Base-by-base conservation (phyloP, 2,888 invertebrate species). In the Drosophila kanekoi region DNA sequence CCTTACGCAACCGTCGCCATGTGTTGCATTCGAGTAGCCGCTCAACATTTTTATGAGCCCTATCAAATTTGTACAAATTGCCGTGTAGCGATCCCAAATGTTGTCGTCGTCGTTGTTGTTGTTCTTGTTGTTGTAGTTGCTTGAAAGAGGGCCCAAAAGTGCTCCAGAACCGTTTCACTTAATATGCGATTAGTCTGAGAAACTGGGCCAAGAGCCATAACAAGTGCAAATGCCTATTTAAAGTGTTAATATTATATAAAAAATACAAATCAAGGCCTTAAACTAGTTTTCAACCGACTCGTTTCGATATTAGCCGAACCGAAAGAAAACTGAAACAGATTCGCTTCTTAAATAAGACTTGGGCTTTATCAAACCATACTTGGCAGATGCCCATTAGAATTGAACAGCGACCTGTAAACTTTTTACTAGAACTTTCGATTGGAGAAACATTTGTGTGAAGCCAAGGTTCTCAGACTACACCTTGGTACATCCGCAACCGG, bases 21-120 rank as follows among this genome's bases (percentile, higher is more conserved):
- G 87, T 81, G 81, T 87, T 83, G 60, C 65, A 44, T 37, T 40
- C 37, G 47, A 23, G 20, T 10, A 48, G 58, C 41, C 73, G 70
- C 72, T 78, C 83, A 72, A 77, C 77, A 77, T 71, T 89, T 83
- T 85, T 85, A 85, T 85, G 82, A 67, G 89, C 80, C 85, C 62
- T 71, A 82, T 85, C 87, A 72, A 85, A 89, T 85, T 89, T 67
- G 82, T 74, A 87, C 82, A 84, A 85, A 85, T 89, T 89, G 82
- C 70, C 68, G 58, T 61, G 67, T 59, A 65, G 49, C 62, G 32
- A 48, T 58, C 54, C 75, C 53, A 48, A 53, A 23, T 57, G 48
- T 41, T 51, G 52, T 63, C 54, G 60, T 32, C 20, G 28, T 14
- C 32, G 52, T 4, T 14, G 6, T 3, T 20, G 35, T 23, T 66